Evolutionary conservation across 2,113 vertebrate genomes (phyloP).

Genomic region (Trachemys scripta): DNA sequence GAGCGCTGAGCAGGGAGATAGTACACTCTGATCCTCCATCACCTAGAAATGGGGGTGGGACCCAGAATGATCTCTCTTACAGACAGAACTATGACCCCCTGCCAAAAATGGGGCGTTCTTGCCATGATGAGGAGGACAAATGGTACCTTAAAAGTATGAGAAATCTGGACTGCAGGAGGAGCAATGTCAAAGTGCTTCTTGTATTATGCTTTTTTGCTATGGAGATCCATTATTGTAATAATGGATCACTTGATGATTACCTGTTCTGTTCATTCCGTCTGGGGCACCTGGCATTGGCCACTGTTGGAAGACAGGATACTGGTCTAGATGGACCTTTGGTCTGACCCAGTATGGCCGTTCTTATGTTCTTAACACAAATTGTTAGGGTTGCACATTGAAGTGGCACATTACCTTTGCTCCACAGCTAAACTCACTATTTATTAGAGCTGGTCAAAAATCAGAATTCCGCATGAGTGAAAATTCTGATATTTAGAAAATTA

Average conservation of each 20-base stretch:
- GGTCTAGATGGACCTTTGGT: too few relatives aligned
- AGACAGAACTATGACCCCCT: fast-evolving
- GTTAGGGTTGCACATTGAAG: neutral
- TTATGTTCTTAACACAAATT: neutral
- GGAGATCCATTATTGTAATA: neutral
- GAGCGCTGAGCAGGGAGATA: neutral
- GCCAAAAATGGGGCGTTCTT: neutral
- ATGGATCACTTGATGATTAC: too few relatives aligned
- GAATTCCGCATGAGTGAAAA: neutral
- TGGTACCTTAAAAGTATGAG: neutral
- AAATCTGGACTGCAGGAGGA: neutral
- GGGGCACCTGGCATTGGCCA: too few relatives aligned
- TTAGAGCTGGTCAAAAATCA: neutral
- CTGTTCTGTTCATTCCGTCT: too few relatives aligned
- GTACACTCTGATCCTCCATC: neutral
- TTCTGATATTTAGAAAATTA: neutral
- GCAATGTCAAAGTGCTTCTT: neutral
- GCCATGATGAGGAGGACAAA: neutral
- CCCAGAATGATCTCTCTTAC: neutral
- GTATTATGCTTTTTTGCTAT: neutral
- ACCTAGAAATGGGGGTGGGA: neutral
- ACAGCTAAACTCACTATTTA: neutral
- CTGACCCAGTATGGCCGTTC: too few relatives aligned
- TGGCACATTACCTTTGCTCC: neutral
- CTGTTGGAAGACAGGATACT: too few relatives aligned